phyloP scores from a whole-genome alignment of 53 echinoderm and acorn worm species.

The Stichopus horrens region DNA sequence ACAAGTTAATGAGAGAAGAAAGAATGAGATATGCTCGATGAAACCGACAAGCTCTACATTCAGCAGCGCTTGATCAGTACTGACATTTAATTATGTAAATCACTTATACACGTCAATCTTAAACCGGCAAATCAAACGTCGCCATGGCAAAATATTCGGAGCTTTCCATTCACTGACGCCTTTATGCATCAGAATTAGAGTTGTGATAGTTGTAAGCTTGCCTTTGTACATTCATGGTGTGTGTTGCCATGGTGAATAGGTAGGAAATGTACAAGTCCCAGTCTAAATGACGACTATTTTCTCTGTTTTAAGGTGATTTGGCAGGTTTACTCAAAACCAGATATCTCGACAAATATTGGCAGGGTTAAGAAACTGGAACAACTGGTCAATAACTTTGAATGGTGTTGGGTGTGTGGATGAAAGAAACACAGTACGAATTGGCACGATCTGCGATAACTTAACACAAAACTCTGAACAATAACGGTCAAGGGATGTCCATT shows the following conservation, averaged over 20 bases:
- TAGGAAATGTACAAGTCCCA: too few species aligned
- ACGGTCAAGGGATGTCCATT: too few species aligned
- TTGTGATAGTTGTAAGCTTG: too few species aligned
- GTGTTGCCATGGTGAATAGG: too few species aligned
- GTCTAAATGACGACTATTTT: too few species aligned
- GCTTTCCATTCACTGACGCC: background rate
- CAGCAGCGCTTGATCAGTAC: background rate
- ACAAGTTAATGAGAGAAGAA: background rate
- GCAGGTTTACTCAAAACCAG: too few species aligned
- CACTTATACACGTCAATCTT: background rate
- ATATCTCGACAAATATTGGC: too few species aligned
- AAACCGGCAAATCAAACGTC: background rate
- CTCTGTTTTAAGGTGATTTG: too few species aligned
- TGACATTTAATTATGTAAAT: background rate
- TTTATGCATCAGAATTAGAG: too few species aligned
- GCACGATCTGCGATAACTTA: background rate
- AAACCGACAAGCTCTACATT: background rate
- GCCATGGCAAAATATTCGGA: background rate
- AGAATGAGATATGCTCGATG: background rate
- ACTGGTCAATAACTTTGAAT: background rate
- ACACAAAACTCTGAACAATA: too few species aligned
- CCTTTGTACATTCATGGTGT: too few species aligned
- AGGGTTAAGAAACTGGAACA: too few species aligned
- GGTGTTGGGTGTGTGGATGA: background rate
- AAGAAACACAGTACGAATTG: background rate